Evolutionary conservation across 2,888 invertebrate species (phyloP), one percentile per base, ranked within the genome.

Genomic region (Agrochola lota): DNA sequence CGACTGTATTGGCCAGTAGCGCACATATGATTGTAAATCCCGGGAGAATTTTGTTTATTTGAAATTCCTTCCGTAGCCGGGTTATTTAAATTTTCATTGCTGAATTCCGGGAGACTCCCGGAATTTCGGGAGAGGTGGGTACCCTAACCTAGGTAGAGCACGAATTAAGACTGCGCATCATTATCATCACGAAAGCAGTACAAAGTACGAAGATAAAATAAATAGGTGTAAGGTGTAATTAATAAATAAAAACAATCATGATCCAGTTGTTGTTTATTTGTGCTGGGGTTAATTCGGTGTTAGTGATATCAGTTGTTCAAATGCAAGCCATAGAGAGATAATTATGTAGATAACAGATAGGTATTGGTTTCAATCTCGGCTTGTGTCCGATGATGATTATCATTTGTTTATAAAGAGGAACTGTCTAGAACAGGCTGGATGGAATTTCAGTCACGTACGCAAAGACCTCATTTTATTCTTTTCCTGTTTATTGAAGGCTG

Each of bases 311-410:
- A 72, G 40, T 62, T 75, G 69, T 57, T 70, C 43, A 70, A 84
- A 84, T 84, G 84, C 68, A 72, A 26, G 71, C 55, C 43, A 5
- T 71, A 20, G 11, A 62, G 84, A 83, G 84, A 83, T 83, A 80
- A 62, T 52, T 46, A 57, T 72, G 57, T 80, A 59, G 78, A 67
- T 55, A 73, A 70, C 26, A 46, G 40, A 78, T 66, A 78, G 12
- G n/a, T 57, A 70, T 78, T 70, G 20, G 26, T 40, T 35, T 26
- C 60, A 72, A 75, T 66, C 80, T 52, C 49, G 30, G 23, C 60
- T 74, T 79, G 60, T 68, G 60, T 64, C 35, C 35, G 63, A 63
- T 74, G 49, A 69, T 75, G 43, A 71, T 74, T 64, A 82, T 83
- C 68, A n/a, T 62, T 73, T 71, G 49, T 81, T 77, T 72, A 68